Evolutionary conservation across 2,113 vertebrate species (phyloP), one percentile per base, ranked within the genome.

Genomic region (Myiozetetes cayanensis): DNA sequence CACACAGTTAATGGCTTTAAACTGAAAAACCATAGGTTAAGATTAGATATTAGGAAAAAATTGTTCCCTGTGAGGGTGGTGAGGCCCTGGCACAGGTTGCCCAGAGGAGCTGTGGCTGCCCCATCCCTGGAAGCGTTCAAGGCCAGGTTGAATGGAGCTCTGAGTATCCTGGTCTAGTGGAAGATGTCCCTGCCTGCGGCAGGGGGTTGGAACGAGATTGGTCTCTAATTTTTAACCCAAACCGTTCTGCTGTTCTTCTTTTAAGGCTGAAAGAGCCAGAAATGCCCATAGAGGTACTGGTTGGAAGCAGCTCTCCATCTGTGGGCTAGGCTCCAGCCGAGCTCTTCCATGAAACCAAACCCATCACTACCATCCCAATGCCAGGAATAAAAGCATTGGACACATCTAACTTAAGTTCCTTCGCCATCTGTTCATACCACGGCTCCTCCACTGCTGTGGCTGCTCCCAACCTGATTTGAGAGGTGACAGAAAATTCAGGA

Each of bases 401-500:
- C 13, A 5, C 3, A 4, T 18, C 28, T 25, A 14, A 10, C 58
- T 6, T 6, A 0, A 8, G 61, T 4, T 3, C 15, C 67, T 12
- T 12, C 5, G 2, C n/a, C 4, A 4, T 3, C 19, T 1, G 9
- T 24, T 24, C 63, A 11, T 4, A 3, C 19, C 24, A 0, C 1
- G 19, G 12, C 19, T 37, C 39, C 8, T 27, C 7, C 37, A 1
- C 8, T 25, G 1, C 3, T 14, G 17, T 17, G 24, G 19, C 24
- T 0, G 0, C 47, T 41, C 2, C 56, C 22, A 5, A 3, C 9
- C 20, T 4, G 9, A 0, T 16, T 7, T 8, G 53, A 41, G 47
- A 58, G 28, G 18, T 18, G 39, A 23, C 31, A 28, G 25, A 25
- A 72, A 63, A 44, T 9, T 14, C 39, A 20, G 13, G 46, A 14